Base-by-base conservation (phyloP, 2,797 vertebrate genomes). In the Craterocephalus amniculus region DNA sequence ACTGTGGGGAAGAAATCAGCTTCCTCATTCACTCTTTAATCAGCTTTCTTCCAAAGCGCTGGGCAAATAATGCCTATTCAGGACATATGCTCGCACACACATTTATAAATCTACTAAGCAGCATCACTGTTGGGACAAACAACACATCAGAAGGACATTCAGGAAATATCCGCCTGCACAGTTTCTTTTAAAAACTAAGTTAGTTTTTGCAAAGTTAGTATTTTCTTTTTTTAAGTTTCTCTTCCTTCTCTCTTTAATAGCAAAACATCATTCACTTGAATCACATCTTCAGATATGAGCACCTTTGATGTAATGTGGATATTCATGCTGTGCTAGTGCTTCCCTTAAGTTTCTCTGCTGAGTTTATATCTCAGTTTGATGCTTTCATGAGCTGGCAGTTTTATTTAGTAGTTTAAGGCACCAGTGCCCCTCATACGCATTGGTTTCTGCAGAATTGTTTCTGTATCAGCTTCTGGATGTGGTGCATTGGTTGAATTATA, bases 1-100 rank as follows among this genome's bases (percentile, higher is more conserved):
- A 85, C 87, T 83, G 83, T 80, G 87, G 80, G 70, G 78, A 34
- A 57, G 70, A 84, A 90, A 90, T 83, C 88, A 87, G 88, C 90
- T 87, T 91, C 83, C 89, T 76, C 80, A 83, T 76, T 80, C 85
- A 74, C 62, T 83, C 85, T 87, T 86, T 93, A 93, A 93, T 94
- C 93, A 91, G 91, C 88, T 87, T 83, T 87, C 85, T 78, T 73
- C 78, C 58, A 69, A 85, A 76, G 74, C 74, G 6, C 32, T 36
- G 62, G 72, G 65, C 52, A 76, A 80, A 69, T 67, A 40, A 68
- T 70, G 78, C 57, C 56, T 73, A 67, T 62, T 66, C 3, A 11
- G 67, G 24, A 65, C 55, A 58, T 35, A 20, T n/a, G 1, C 26
- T 11, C 45, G 35, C 14, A 27, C 32, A 45, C 78, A 63, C 43